Evolutionary conservation across 2,797 vertebrate genomes (phyloP).

Genomic region (Naso thynnoides): DNA sequence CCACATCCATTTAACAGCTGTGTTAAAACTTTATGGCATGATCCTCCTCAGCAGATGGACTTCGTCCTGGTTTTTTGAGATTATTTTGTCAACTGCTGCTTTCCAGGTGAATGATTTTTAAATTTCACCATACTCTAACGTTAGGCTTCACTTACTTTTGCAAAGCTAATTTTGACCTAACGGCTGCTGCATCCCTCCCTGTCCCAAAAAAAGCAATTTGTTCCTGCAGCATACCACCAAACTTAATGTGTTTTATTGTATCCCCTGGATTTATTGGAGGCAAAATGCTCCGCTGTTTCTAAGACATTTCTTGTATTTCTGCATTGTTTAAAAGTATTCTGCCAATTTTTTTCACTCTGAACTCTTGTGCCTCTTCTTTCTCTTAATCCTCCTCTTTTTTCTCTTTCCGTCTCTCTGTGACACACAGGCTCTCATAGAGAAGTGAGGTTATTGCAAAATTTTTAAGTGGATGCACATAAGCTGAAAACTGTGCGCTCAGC

Average conservation of each 20-base stretch:
- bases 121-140: background rate
- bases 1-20: background rate
- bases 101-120: background rate
- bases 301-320: slow-evolving; percentile 31
- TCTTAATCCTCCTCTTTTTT: slow-evolving; percentile 51
- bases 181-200: background rate
- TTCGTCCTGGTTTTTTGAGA: background rate
- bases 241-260: slow-evolving; percentile 28
- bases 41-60: background rate
- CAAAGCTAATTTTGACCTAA: slow-evolving; percentile 20
- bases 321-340: slow-evolving; percentile 55
- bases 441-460: slow-evolving; percentile 53
- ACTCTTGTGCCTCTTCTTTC: slow-evolving; percentile 26
- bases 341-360: slow-evolving; percentile 43
- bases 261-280: slow-evolving; percentile 39
- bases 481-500: slow-evolving; percentile 52
- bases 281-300: slow-evolving; percentile 22
- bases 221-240: slow-evolving; percentile 20
- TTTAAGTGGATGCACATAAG: slow-evolving; percentile 57
- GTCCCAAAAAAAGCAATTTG: slow-evolving; percentile 32
- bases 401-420: slow-evolving; percentile 11
- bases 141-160: slow-evolving; percentile 26
- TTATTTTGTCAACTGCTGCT: background rate
- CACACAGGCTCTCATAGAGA: slow-evolving; percentile 13
- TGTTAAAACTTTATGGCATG: background rate